Evolutionary conservation across 2,797 vertebrate species (phyloP).

Genomic region (Hydrophis major): DNA sequence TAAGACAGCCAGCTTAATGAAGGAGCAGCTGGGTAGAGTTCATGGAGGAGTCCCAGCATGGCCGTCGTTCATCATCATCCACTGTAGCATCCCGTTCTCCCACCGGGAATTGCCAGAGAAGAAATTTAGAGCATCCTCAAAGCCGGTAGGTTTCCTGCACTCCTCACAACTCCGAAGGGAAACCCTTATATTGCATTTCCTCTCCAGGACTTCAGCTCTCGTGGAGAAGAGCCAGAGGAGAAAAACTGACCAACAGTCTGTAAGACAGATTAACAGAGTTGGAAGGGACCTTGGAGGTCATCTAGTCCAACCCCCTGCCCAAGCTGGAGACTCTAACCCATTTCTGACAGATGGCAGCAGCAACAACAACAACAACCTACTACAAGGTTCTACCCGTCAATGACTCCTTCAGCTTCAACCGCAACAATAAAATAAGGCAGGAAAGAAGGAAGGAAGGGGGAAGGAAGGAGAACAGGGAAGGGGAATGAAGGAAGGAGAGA

Average conservation of each 20-base stretch:
- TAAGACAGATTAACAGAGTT: too few species aligned
- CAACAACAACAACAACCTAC: too few species aligned
- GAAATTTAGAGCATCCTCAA: background rate
- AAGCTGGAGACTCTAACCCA: too few species aligned
- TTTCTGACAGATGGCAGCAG: too few species aligned
- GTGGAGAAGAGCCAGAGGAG: background rate
- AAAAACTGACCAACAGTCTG: background rate
- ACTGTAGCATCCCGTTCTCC: background rate
- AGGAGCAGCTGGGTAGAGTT: background rate
- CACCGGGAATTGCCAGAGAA: background rate
- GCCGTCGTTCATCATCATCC: background rate
- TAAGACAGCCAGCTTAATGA: background rate
- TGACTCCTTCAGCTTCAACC: too few species aligned
- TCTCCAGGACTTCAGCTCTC: background rate
- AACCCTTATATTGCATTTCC: background rate
- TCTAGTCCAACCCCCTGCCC: too few species aligned
- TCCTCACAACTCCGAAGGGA: background rate
- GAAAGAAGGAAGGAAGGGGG: too few species aligned
- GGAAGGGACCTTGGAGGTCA: too few species aligned
- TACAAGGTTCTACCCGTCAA: too few species aligned
- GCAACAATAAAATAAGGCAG: too few species aligned
- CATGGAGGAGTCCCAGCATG: background rate
- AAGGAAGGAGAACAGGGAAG: too few species aligned
- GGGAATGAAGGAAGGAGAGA: too few species aligned
- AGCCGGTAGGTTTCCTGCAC: background rate